Percentiles rank a stretch among this genome's conserved stretches.
These are phyloP conservation scores for Drosophila persimilis DNA, from an alignment of 1,140 invertebrate genomes.

Conservation along the genomic window DNA sequence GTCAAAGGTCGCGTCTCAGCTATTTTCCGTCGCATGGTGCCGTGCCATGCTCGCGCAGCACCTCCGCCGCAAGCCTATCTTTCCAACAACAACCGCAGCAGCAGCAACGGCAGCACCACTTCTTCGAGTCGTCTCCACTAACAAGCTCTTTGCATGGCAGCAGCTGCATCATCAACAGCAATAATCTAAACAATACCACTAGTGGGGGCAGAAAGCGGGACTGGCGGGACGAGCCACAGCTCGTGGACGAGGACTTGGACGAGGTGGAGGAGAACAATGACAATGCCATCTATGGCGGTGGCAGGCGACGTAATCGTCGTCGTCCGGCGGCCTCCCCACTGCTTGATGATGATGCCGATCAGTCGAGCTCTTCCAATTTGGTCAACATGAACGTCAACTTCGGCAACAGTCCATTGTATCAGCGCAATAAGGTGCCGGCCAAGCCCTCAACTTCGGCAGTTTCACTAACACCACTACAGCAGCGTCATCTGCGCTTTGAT, in stretches of 20 bases:
- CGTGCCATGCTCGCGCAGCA: constrained; percentile 3
- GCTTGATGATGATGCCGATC: constrained; percentile 52
- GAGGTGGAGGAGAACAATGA: constrained; percentile 67
- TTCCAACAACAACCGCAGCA: constrained; percentile 33
- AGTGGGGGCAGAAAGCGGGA: constrained; percentile 46
- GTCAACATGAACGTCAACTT: constrained; percentile 76
- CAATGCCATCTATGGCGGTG: constrained; percentile 29
- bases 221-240: constrained; percentile 58
- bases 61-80: constrained; percentile 22
- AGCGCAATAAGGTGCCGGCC: constrained; percentile 73
- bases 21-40: constrained; percentile 47
- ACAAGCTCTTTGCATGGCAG: constrained; percentile 45
- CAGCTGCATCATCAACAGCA: constrained; percentile 56
- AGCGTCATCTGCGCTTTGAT: constrained; percentile 75
- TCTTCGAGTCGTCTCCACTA: constrained; percentile 48
- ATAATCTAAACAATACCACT: constrained; percentile 59
- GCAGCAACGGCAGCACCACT: constrained; percentile 56
- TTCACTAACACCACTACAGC: constrained; percentile 70
- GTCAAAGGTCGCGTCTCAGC: constrained; percentile 55
- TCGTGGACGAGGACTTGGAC: constrained; percentile 61
- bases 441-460: constrained; percentile 65
- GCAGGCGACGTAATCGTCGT: constrained; percentile 64
- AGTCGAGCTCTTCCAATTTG: constrained; percentile 53
- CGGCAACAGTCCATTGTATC: constrained; percentile 69
- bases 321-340: constrained; percentile 52